Percentiles rank a stretch among this genome's conserved stretches.
These are phyloP conservation scores for Musca vetustissima DNA, from an alignment of 1,140 invertebrate species.

Conservation along the genomic window DNA sequence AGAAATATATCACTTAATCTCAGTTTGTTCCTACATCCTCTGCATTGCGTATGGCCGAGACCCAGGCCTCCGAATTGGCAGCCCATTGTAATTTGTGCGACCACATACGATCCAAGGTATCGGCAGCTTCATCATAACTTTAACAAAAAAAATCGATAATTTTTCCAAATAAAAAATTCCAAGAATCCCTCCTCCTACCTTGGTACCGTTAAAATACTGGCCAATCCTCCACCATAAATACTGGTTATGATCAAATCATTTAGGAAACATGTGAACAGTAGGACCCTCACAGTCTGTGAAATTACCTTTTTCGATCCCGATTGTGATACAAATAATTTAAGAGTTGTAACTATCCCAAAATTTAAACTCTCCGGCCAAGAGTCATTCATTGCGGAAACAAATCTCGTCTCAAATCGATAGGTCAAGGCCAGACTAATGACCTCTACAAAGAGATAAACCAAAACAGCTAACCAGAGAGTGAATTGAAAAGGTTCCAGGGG, in stretches of 20 bases:
- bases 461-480: constrained; percentile 41
- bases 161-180: not conserved
- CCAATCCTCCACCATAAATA: constrained; percentile 48
- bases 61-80: constrained; percentile 49
- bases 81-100: constrained; percentile 40
- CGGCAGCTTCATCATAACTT: constrained; percentile 43
- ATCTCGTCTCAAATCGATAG: constrained; percentile 31
- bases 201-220: constrained; percentile 50
- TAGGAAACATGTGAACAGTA: constrained; percentile 49
- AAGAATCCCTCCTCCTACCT: no score
- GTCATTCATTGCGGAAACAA: not conserved
- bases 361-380: constrained; percentile 33
- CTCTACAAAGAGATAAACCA: constrained; percentile 40
- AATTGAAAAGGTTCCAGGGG: constrained; percentile 46
- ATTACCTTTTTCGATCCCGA: constrained; percentile 32
- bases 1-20: no score
- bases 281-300: constrained; percentile 40
- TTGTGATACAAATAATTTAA: constrained; percentile 49
- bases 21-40: constrained; percentile 42
- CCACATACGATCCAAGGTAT: constrained; percentile 39
- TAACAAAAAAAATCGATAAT: not conserved
- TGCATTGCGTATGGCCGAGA: constrained; percentile 35
- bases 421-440: constrained; percentile 33
- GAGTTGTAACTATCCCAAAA: constrained; percentile 35
- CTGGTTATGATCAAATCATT: constrained; percentile 52